Evolutionary conservation across 2,888 invertebrate genomes (phyloP).

Genomic region (Epinotia ramella): DNA sequence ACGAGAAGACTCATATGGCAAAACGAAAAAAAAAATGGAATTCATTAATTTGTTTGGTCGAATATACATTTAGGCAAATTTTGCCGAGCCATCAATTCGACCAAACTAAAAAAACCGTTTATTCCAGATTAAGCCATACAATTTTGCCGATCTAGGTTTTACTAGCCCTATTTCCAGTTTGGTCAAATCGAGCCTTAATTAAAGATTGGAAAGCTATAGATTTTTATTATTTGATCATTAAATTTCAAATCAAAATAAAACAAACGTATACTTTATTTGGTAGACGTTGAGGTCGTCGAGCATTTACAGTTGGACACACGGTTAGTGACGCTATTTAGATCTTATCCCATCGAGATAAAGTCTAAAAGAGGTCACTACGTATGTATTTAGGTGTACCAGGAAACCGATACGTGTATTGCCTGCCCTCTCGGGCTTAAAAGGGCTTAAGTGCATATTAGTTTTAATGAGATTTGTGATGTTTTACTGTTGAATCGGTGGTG

Average conservation of each 20-base stretch:
- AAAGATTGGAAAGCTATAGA: not conserved
- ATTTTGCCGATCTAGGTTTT: too few species aligned
- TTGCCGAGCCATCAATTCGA: not conserved
- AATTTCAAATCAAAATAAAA: slow-evolving; percentile 7
- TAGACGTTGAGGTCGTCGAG: not conserved
- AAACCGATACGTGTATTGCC: slow-evolving; percentile 17
- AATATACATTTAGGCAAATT: too few species aligned
- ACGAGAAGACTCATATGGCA: too few species aligned
- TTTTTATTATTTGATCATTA: not conserved
- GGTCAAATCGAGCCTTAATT: not conserved
- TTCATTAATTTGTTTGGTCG: too few species aligned
- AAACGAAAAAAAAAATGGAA: too few species aligned
- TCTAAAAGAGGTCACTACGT: not conserved
- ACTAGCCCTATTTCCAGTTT: too few species aligned
- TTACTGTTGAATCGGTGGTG: not conserved
- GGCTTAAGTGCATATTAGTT: not conserved
- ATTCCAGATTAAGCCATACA: not conserved
- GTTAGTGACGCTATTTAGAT: not conserved
- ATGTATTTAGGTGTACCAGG: slow-evolving; percentile 14
- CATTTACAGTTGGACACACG: not conserved
- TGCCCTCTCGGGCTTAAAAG: not conserved
- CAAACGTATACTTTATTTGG: not conserved
- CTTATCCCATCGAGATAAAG: slow-evolving; percentile 3
- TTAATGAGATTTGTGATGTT: not conserved
- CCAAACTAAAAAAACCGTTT: not conserved